Percentiles rank a stretch among this genome's conserved stretches.
Conservation (phyloP, 2,797 vertebrate genomes). For the Clamator glandarius region DNA sequence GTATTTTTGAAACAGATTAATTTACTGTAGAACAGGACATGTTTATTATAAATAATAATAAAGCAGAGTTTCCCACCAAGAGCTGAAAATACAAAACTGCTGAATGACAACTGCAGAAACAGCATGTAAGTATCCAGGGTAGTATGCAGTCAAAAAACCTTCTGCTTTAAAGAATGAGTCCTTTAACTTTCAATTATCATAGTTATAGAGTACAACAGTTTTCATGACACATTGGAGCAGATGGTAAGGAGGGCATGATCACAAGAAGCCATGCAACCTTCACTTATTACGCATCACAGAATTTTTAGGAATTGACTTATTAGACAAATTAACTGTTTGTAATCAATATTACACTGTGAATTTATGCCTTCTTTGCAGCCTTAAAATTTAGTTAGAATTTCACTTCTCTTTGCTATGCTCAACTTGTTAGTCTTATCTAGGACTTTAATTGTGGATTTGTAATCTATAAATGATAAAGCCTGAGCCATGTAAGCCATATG, state of each 20-base stretch:
- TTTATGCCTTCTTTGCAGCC: neutral
- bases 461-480: neutral
- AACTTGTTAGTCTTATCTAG: neutral
- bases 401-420: neutral
- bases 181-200: neutral
- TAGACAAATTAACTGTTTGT: neutral
- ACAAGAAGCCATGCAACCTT: neutral
- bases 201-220: neutral
- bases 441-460: slow-evolving; percentile 20
- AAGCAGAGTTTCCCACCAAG: neutral
- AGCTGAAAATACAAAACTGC: neutral
- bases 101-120: neutral
- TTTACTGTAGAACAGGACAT: neutral
- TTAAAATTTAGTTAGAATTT: neutral
- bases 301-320: neutral
- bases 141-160: neutral
- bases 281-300: neutral
- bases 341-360: neutral
- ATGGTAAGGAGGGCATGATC: neutral
- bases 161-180: neutral
- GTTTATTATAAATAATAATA: neutral
- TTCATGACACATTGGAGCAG: neutral
- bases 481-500: neutral
- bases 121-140: neutral
- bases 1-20: neutral